phyloP scores from a whole-genome alignment of 2,113 vertebrate genomes.

The Mola mola region DNA sequence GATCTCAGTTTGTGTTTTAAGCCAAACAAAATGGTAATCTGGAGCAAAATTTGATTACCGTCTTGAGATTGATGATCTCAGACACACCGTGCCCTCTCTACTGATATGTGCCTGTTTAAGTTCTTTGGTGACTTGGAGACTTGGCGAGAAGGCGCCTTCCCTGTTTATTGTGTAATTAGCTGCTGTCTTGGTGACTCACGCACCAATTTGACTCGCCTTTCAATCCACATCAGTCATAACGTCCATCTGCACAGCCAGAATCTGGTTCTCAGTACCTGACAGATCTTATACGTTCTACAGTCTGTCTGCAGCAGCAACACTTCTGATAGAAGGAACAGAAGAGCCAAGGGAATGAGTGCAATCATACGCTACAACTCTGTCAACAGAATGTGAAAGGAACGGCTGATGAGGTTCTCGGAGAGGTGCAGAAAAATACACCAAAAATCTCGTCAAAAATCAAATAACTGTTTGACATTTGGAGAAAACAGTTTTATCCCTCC shows the following conservation, averaged over 20 bases:
- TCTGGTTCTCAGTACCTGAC: conserved; percentile 14
- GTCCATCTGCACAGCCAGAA: conserved; percentile 36
- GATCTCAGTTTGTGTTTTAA: no score
- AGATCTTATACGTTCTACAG: background rate
- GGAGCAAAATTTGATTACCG: no score
- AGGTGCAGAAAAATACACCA: conserved; percentile 14
- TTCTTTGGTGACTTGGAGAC: no score
- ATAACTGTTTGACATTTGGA: conserved; percentile 46
- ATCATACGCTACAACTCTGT: no score
- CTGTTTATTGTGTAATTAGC: conserved; percentile 43
- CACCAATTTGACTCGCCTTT: conserved; percentile 26
- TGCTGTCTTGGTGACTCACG: conserved; percentile 28
- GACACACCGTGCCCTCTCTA: no score
- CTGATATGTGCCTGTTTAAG: no score
- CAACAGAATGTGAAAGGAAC: no score
- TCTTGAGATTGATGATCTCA: conserved; percentile 12
- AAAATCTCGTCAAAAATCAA: conserved; percentile 37
- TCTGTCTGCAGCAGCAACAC: no score
- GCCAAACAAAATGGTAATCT: no score
- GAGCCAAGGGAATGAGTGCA: no score
- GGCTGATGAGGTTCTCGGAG: background rate
- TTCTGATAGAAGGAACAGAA: background rate
- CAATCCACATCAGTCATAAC: conserved; percentile 16
- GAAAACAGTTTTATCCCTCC: conserved; percentile 21
- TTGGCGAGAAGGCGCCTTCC: conserved; percentile 8